Conservation (phyloP, 2,888 invertebrate species). For the Cactoblastis cactorum region DNA sequence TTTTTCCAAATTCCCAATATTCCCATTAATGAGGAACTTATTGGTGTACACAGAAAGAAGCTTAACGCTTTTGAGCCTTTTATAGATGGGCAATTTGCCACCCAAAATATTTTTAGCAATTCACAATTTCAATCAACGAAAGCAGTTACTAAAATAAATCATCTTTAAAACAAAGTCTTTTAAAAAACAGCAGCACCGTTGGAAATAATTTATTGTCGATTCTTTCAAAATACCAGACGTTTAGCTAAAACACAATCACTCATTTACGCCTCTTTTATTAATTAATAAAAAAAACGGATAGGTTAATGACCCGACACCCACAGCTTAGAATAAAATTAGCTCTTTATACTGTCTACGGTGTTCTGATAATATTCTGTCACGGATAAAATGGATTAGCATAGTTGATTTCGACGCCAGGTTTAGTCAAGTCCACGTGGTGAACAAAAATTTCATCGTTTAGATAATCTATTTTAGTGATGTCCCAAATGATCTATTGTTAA, state of each 20-base stretch:
- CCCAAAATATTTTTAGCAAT: no score
- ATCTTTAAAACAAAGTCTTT: no score
- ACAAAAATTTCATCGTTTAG: conserved; percentile 8
- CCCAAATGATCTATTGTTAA: no score
- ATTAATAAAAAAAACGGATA: background rate
- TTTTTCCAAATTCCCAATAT: no score
- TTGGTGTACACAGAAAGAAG: no score
- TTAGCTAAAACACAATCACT: background rate
- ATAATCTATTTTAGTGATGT: background rate
- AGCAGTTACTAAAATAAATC: no score
- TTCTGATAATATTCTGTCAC: conserved; percentile 2
- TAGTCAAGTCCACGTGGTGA: conserved; percentile 16
- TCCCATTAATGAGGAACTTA: no score
- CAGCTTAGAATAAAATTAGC: no score
- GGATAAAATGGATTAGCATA: conserved; percentile 1
- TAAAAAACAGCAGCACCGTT: background rate
- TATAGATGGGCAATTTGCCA: no score
- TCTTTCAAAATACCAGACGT: background rate
- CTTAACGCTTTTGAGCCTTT: no score
- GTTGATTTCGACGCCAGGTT: conserved; percentile 13
- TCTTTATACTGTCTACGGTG: no score
- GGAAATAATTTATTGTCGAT: background rate
- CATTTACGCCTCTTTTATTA: conserved; percentile 1
- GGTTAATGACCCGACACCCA: conserved; percentile 10
- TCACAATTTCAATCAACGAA: no score